Base-by-base conservation (phyloP, 2,113 vertebrate species). In the Acanthochromis polyacanthus region DNA sequence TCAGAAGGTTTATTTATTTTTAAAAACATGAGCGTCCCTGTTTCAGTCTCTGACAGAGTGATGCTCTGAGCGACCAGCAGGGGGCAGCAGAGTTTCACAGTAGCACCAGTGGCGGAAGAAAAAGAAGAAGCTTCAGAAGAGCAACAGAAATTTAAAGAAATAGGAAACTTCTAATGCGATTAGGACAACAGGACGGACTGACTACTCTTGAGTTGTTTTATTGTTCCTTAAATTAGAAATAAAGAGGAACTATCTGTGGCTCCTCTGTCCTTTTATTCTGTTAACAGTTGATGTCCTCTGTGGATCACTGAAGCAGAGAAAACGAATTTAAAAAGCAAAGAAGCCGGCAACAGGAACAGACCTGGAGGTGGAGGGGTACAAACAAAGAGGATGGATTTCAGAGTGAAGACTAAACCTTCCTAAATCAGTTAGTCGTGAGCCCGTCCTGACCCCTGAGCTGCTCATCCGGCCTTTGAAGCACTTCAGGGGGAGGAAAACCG, bases 301-400 rank as follows among this genome's bases (percentile, higher is more conserved):
- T 14, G 50, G 69, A 53, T 86, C 80, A 81, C 15, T 64, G 73
- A 38, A 81, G 82, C 89, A 71, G 67, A 79, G 67, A 73, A 57
- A 70, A 74, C 17, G 6, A 73, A 73, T 80, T 68, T 75, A 67
- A 72, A 16, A 43, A 45, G 46, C 1, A 66, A 57, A 63, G 55
- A 53, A 68, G 64, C 65, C 19, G 66, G 51, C 32, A 23, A 65
- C 46, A 55, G 56, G 67, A 82, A 62, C 28, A 2, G 65, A 79
- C 61, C 36, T 32, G 12, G 32, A 36, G 48, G 25, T 30, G 74
- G 36, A 55, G 48, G 28, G 3, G 45, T 58, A 74, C 77, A 16
- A 84, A 91, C 83, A 88, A 83, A 88, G 85, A 84, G 80, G 87
- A 84, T 90, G 57, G 80, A 84, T 88, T 88, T 84, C 85, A 90